These are phyloP conservation scores for Xenopus petersii DNA, from an alignment of 2,797 vertebrate species.

Conservation along the genomic window DNA sequence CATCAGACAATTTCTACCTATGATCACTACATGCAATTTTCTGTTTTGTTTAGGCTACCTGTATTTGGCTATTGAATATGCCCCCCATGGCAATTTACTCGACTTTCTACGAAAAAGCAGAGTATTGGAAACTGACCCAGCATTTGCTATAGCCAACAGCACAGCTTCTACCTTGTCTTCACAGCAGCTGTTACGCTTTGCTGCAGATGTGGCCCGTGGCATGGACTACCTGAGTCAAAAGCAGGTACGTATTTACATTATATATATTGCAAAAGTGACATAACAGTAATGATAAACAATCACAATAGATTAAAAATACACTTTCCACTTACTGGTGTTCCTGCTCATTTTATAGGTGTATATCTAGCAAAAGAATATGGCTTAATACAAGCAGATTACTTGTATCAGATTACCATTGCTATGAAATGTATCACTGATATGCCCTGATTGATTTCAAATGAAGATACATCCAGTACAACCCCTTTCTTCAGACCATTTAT, in stretches of 20 bases:
- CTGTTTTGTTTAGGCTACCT: slow-evolving; percentile 70
- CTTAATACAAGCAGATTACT: no score
- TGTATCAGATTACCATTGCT: no score
- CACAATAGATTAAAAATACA: no score
- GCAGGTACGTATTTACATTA: slow-evolving; percentile 64
- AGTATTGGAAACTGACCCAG: slow-evolving; percentile 81
- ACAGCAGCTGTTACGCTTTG: slow-evolving; percentile 81
- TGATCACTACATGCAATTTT: background rate
- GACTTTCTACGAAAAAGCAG: slow-evolving; percentile 83
- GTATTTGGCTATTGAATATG: slow-evolving; percentile 83
- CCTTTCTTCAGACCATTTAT: no score
- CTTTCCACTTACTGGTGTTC: no score
- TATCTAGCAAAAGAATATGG: no score
- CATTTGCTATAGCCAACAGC: slow-evolving; percentile 83
- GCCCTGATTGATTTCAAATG: no score
- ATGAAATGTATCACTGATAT: no score
- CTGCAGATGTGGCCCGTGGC: slow-evolving; percentile 79
- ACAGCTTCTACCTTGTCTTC: slow-evolving; percentile 81
- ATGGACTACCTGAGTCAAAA: slow-evolving; percentile 88
- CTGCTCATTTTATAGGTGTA: no score
- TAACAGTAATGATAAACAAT: no score
- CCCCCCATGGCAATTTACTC: slow-evolving; percentile 81
- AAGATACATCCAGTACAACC: no score
- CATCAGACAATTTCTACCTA: background rate
- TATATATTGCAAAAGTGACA: no score